Percentiles rank a stretch among this genome's conserved stretches.
phyloP scores from a whole-genome alignment of 2,113 vertebrate species.

The Passer domesticus region DNA sequence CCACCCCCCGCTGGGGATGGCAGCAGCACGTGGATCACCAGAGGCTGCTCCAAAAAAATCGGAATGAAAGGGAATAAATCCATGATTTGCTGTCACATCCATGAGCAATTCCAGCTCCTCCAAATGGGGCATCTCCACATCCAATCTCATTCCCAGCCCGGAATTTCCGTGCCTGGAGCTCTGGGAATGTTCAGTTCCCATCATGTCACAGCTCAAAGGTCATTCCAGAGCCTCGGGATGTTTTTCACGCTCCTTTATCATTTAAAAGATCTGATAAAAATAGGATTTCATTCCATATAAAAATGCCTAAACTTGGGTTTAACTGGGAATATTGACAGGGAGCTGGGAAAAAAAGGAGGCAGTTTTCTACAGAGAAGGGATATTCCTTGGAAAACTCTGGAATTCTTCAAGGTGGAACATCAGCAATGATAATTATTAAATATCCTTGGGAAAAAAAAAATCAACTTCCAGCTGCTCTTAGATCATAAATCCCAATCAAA shows the following conservation, averaged over 20 bases:
- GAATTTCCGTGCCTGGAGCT: not conserved
- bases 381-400: not conserved
- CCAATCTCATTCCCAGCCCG: not conserved
- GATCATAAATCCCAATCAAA: rapidly evolving
- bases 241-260: not conserved
- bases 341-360: not conserved
- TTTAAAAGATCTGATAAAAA: not conserved
- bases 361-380: not conserved
- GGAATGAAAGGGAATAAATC: not conserved
- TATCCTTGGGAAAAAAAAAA: not conserved
- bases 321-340: not conserved
- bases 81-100: not conserved
- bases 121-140: not conserved
- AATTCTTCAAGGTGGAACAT: not conserved
- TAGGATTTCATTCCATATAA: rapidly evolving
- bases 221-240: not conserved
- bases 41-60: not conserved
- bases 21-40: not conserved
- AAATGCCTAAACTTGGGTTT: rapidly evolving
- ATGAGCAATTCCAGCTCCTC: not conserved
- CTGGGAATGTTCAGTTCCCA: not conserved
- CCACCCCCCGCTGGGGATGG: not conserved
- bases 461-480: not conserved
- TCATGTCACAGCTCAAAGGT: not conserved
- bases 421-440: not conserved